Conservation (phyloP, 2,888 invertebrate genomes). For the Phaonia tiefii region DNA sequence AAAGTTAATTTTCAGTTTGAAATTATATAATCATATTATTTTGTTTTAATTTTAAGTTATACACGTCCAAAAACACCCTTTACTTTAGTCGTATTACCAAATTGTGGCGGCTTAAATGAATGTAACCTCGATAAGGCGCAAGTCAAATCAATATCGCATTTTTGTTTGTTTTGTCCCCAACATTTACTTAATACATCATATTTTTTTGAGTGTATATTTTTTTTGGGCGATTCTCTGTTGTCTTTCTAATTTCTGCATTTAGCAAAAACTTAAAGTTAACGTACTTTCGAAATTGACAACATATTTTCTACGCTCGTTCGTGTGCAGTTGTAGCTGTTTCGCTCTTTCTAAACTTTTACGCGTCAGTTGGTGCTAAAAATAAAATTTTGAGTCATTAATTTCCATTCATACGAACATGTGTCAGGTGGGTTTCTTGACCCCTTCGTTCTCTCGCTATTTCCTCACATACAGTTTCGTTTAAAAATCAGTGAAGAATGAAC, state of each 20-base stretch:
- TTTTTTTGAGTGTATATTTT: no score
- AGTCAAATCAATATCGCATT: no score
- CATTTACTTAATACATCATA: no score
- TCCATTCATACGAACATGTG: neutral
- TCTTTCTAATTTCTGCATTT: neutral
- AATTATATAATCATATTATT: no score
- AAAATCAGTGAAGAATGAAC: neutral
- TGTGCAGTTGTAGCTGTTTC: neutral
- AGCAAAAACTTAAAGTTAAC: neutral
- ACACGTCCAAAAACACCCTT: no score
- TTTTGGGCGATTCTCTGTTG: neutral
- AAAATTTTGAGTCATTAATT: neutral
- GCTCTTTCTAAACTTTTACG: neutral
- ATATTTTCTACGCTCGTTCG: neutral
- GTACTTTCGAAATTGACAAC: slow-evolving; percentile 9
- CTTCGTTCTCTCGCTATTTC: neutral
- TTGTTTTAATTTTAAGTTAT: no score
- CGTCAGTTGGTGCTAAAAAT: slow-evolving; percentile 20
- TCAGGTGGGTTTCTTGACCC: neutral
- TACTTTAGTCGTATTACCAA: no score
- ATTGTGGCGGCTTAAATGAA: no score
- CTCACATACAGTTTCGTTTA: neutral
- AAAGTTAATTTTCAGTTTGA: no score
- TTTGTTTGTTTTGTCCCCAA: neutral
- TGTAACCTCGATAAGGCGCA: no score